Evolutionary conservation across 2,113 vertebrate genomes (phyloP).

Genomic region (Dromiciops gliroides): DNA sequence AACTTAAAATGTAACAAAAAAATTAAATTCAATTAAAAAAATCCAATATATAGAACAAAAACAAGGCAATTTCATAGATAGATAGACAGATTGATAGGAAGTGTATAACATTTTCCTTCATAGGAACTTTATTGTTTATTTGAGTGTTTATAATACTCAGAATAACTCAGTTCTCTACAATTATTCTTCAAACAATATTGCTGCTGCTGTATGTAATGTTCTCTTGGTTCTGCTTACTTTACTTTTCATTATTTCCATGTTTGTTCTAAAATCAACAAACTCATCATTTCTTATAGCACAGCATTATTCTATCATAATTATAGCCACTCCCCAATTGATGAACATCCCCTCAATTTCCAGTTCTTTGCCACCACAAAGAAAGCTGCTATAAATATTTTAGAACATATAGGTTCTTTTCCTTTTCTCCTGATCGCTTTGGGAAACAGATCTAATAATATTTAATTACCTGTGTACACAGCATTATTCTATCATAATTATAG

Average conservation of each 20-base stretch:
- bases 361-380: too few species aligned
- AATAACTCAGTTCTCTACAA: neutral
- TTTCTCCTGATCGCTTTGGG: too few species aligned
- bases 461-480: neutral
- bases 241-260: neutral
- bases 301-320: neutral
- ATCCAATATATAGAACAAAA: too few species aligned
- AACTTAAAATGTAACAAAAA: too few species aligned
- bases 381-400: too few species aligned
- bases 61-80: too few species aligned
- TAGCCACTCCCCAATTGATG: neutral
- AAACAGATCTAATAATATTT: too few species aligned
- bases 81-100: too few species aligned
- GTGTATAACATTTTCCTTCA: neutral
- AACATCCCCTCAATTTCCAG: too few species aligned
- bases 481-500: neutral
- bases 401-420: too few species aligned
- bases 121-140: neutral
- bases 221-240: neutral
- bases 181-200: neutral
- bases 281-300: neutral
- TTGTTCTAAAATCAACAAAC: neutral
- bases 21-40: too few species aligned
- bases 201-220: neutral
- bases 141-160: neutral